A percentile compares a stretch with the other conserved stretches of the same genome.
These are phyloP conservation scores for Sinosuthora webbiana DNA, from an alignment of 2,113 vertebrate species.

Conservation along the genomic window DNA sequence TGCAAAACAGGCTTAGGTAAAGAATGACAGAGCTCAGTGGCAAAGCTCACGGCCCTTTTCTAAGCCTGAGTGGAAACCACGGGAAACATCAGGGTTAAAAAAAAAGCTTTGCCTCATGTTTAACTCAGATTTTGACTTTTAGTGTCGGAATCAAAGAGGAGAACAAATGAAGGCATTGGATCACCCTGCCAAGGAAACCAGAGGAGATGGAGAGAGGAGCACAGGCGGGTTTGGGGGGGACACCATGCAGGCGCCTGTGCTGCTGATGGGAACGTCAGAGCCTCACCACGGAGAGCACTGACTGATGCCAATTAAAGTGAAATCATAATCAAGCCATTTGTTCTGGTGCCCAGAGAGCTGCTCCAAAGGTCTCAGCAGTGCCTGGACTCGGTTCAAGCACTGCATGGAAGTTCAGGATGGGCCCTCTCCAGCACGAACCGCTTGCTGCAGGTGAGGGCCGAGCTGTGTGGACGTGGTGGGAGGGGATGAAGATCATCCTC, in stretches of 20 bases:
- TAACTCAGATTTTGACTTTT: background rate
- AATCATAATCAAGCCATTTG: conserved; percentile 50
- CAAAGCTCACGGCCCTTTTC: background rate
- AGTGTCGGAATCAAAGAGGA: background rate
- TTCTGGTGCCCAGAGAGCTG: background rate
- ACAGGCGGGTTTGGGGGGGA: background rate
- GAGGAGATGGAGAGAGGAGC: background rate
- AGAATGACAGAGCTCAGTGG: background rate
- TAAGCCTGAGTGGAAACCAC: background rate
- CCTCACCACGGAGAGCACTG: background rate
- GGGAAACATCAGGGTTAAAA: background rate
- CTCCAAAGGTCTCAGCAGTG: background rate
- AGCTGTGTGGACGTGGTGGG: fast-evolving
- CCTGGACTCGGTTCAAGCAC: background rate
- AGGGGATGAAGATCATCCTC: background rate
- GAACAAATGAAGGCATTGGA: background rate
- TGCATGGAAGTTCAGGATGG: background rate
- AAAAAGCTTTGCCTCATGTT: background rate
- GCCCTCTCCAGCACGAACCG: fast-evolving
- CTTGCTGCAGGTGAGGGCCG: background rate
- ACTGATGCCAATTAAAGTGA: conserved; percentile 31
- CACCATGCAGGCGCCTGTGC: background rate
- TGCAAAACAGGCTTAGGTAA: background rate
- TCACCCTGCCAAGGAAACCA: background rate
- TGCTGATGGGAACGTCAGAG: background rate